Evolutionary conservation across 2,797 vertebrate genomes (phyloP).

Genomic region (Myoxocephalus aenaeus): DNA sequence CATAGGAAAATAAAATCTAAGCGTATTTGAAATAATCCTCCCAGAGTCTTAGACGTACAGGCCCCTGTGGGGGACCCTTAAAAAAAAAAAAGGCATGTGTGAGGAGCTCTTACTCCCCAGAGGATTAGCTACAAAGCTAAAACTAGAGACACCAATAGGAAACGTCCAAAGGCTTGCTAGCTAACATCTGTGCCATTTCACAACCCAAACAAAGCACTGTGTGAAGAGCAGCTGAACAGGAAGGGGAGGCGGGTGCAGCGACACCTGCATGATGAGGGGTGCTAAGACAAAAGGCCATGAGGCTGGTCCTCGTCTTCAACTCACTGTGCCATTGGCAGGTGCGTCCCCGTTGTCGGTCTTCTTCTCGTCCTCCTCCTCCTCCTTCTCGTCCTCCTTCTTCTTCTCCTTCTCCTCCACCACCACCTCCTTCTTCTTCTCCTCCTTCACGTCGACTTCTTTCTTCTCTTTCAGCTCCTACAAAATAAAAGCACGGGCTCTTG

Average conservation of each 20-base stretch:
- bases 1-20: neutral
- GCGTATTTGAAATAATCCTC: slow-evolving; percentile 44
- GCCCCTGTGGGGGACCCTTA: slow-evolving; percentile 44
- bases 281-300: slow-evolving; percentile 85
- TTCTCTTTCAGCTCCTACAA: slow-evolving; percentile 89
- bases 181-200: slow-evolving; percentile 82
- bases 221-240: slow-evolving; percentile 66
- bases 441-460: slow-evolving; percentile 81
- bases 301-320: slow-evolving; percentile 73
- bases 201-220: slow-evolving; percentile 83
- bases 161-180: slow-evolving; percentile 51
- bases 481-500: slow-evolving; percentile 41
- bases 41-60: slow-evolving; percentile 14
- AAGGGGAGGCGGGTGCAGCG: slow-evolving; percentile 71
- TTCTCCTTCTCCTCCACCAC: slow-evolving; percentile 58
- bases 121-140: slow-evolving; percentile 59
- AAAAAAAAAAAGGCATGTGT: slow-evolving; percentile 27
- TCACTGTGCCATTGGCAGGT: slow-evolving; percentile 89
- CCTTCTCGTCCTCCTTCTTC: neutral
- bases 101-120: slow-evolving; percentile 49
- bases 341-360: slow-evolving; percentile 85
- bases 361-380: slow-evolving; percentile 58
- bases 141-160: slow-evolving; percentile 47
- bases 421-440: slow-evolving; percentile 45
- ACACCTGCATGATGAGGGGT: slow-evolving; percentile 83